These are phyloP conservation scores for Oreortyx pictus DNA, from an alignment of 2,797 vertebrate genomes.

Conservation along the genomic window DNA sequence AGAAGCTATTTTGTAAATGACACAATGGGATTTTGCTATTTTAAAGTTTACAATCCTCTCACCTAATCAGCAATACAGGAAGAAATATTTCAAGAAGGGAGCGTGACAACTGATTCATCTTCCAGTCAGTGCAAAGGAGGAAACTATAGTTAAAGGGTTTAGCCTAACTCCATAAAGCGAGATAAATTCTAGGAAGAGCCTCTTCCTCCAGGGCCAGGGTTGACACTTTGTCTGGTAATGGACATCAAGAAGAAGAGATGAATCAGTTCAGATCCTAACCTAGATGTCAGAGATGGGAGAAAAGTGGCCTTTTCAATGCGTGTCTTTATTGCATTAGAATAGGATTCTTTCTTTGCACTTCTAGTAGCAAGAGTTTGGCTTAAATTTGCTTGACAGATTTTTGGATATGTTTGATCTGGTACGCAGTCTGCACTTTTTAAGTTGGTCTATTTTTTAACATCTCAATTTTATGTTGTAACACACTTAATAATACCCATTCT, in stretches of 20 bases:
- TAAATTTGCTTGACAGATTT: background rate
- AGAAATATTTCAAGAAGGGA: background rate
- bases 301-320: background rate
- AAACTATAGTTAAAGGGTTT: background rate
- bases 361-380: background rate
- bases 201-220: background rate
- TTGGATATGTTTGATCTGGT: slow-evolving; percentile 12
- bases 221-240: background rate
- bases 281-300: background rate
- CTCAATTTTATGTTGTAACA: background rate
- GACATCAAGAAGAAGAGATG: slow-evolving; percentile 13
- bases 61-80: background rate
- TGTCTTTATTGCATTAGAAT: slow-evolving; percentile 16
- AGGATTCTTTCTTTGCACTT: background rate
- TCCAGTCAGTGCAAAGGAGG: background rate
- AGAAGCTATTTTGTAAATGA: background rate
- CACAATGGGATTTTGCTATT: background rate
- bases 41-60: background rate
- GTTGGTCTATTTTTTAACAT: background rate
- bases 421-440: background rate
- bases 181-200: background rate
- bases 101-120: background rate
- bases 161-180: background rate
- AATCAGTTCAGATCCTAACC: slow-evolving; percentile 20
- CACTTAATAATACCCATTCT: background rate